phyloP scores from a whole-genome alignment of 2,888 invertebrate genomes.

The Drosophila maculinotata region DNA sequence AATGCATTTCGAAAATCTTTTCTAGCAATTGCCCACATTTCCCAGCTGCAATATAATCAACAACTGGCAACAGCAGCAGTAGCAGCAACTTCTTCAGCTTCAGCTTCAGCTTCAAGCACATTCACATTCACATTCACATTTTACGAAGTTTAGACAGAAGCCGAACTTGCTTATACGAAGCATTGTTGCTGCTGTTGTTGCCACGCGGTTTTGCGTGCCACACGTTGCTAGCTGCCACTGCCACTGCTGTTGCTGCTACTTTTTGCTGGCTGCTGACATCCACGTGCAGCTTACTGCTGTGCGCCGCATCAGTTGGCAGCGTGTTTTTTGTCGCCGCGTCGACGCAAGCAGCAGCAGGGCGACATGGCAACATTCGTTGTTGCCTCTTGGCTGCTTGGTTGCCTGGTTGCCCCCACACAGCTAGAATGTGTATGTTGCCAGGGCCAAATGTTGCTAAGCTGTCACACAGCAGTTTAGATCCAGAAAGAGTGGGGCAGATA shows the following conservation, averaged over 20 bases:
- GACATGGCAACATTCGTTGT: conserved; percentile 50
- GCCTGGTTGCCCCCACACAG: conserved; percentile 5
- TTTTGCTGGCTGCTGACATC: conserved; percentile 26
- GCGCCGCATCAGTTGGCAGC: conserved; percentile 80
- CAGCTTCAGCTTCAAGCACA: conserved; percentile 25
- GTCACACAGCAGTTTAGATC: conserved; percentile 21
- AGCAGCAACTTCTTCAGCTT: conserved; percentile 56
- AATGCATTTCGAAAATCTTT: conserved; percentile 37
- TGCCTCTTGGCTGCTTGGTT: neutral
- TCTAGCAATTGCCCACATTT: conserved; percentile 45
- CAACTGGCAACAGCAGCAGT: conserved; percentile 23
- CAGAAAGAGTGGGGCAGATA: neutral
- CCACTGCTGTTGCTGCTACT: conserved; percentile 9
- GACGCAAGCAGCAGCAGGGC: conserved; percentile 71
- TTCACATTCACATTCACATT: no score
- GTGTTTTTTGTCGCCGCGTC: conserved; percentile 78
- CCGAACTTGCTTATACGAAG: conserved; percentile 58
- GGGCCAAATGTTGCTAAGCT: conserved; percentile 50
- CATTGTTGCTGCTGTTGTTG: conserved; percentile 42
- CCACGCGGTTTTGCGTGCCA: conserved; percentile 64
- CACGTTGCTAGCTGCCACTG: conserved; percentile 56
- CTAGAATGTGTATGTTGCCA: conserved; percentile 41
- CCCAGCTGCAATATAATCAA: conserved; percentile 46
- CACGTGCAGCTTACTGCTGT: conserved; percentile 67
- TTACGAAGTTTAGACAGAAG: conserved; percentile 59